Conservation (phyloP, 2,888 invertebrate genomes). For the Plebejus anna region DNA sequence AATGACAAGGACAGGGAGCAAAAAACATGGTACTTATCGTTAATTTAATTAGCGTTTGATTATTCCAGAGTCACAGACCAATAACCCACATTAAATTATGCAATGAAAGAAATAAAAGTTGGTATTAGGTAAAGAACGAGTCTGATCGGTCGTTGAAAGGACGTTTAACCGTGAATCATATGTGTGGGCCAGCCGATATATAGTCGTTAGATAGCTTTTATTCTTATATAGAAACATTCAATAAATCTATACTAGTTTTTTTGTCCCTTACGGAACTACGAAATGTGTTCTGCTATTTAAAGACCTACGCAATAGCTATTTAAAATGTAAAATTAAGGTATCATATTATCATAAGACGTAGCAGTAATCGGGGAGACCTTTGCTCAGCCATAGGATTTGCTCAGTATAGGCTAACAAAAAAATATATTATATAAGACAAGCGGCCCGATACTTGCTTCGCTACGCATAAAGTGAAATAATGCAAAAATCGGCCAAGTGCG, state of each 20-base stretch:
- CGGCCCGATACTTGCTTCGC: no score
- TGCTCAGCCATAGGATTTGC: no score
- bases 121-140: conserved; percentile 2
- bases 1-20: no score
- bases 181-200: conserved; percentile 6
- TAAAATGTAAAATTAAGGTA: neutral
- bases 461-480: no score
- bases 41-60: neutral
- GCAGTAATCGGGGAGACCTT: no score
- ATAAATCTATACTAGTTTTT: conserved; percentile 13
- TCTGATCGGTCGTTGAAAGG: conserved; percentile 15
- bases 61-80: neutral
- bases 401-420: no score
- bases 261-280: neutral
- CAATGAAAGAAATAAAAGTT: conserved; percentile 3
- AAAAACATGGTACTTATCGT: no score
- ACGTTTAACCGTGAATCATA: conserved; percentile 12
- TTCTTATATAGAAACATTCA: conserved; percentile 13
- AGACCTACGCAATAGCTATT: neutral
- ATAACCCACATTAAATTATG: conserved; percentile 2
- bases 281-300: neutral
- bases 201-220: neutral
- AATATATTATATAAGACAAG: no score
- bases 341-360: no score
- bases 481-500: no score